Evolutionary conservation across 2,888 invertebrate species (phyloP), one percentile per base, ranked within the genome.

Genomic region (Acanthacorydalis orientalis): DNA sequence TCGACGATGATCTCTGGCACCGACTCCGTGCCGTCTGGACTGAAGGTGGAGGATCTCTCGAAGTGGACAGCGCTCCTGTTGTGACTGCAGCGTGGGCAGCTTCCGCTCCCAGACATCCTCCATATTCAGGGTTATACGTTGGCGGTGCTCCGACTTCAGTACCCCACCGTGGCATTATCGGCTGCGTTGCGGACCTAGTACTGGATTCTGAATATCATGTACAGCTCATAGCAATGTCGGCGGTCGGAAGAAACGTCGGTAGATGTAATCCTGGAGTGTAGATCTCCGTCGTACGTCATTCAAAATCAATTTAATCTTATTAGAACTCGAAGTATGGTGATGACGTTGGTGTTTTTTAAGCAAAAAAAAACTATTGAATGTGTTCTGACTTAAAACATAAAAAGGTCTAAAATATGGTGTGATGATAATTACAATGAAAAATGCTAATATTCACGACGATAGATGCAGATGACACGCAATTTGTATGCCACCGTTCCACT

Each of bases 1-100:
- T 95, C 37, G 86, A 89, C 66, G 92, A 95, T 64, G 91, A 91
- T 39, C 72, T 86, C 46, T 90, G 87, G 87, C 87, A 88, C 65
- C 71, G 80, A 51, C 74, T 86, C 51, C 73, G 79, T 59, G 80
- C 81, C 38, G 76, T 80, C 55, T 79, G 85, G 86, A 63, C 60
- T 55, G 31, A 48, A 16, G 87, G 86, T 65, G 83, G 86, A 54
- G 90, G 90, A 8, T 81, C 84, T 31, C 67, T 95, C 46, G 82
- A 87, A 57, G 85, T 95, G n/a, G 93, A 95, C 65, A 86, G 86
- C 42, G 78, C 85, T 46, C 83, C 84, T 46, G 80, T 85, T 6
- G 74, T 83, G 31, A 83, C 85, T 1, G 80, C 82, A 44, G 79
- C 83, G 55, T 84, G 91, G 10, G 89, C 89, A 1, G 92, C 92